phyloP scores from a whole-genome alignment of 2,888 invertebrate genomes.

The Epistrophella euchroma region DNA sequence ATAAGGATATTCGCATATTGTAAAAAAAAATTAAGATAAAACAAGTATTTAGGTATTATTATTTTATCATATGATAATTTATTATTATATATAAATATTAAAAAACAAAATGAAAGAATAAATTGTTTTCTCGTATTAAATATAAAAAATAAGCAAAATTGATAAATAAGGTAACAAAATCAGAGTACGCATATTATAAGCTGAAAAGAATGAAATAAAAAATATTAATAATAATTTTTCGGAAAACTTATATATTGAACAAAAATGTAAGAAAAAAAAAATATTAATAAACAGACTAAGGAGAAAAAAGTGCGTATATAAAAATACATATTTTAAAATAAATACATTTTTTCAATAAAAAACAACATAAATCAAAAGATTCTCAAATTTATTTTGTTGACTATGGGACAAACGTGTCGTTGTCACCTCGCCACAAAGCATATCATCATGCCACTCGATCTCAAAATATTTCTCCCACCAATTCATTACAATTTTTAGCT shows the following conservation, averaged over 20 bases:
- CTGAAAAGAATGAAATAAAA: conserved; percentile 44
- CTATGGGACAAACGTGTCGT: not conserved
- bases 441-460: too few species aligned
- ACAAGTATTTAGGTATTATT: conserved; percentile 73
- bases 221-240: conserved; percentile 69
- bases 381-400: not conserved
- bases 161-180: conserved; percentile 64
- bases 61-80: conserved; percentile 76
- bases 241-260: conserved; percentile 74
- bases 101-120: conserved; percentile 37
- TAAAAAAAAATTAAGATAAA: conserved; percentile 51
- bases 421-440: too few species aligned
- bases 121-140: conserved; percentile 73
- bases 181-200: conserved; percentile 70
- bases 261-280: conserved; percentile 63
- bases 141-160: conserved; percentile 41
- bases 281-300: conserved; percentile 67
- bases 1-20: conserved; percentile 73
- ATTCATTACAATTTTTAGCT: too few species aligned
- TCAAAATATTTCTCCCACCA: too few species aligned
- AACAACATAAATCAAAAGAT: conserved; percentile 56
- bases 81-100: conserved; percentile 71
- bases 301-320: conserved; percentile 72
- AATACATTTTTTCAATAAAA: conserved; percentile 77
- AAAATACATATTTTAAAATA: conserved; percentile 77